Percentiles rank a stretch among this genome's conserved stretches.
These are phyloP conservation scores for Calyptomena viridis DNA, from an alignment of 2,113 vertebrate genomes.

Conservation along the genomic window DNA sequence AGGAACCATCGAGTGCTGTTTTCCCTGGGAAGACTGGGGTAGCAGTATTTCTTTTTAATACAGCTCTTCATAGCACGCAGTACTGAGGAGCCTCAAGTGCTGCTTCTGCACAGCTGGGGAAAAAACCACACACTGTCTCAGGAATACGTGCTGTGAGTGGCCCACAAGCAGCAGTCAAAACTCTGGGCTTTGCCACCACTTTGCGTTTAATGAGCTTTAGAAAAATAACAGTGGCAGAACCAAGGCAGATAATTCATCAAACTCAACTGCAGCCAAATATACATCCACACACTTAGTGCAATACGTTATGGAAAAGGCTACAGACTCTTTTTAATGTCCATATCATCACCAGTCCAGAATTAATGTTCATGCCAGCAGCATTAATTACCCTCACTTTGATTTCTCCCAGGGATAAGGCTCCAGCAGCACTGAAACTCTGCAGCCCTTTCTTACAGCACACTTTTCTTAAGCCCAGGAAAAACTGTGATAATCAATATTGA, in stretches of 20 bases:
- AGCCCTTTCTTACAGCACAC: background rate
- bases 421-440: background rate
- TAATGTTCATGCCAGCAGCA: conserved; percentile 2
- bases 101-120: background rate
- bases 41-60: background rate
- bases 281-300: background rate
- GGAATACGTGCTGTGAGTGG: fast-evolving
- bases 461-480: conserved; percentile 2
- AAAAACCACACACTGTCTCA: background rate
- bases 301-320: background rate
- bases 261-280: background rate
- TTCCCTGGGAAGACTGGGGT: background rate
- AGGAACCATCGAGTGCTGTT: background rate
- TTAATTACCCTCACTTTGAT: conserved; percentile 26
- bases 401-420: background rate
- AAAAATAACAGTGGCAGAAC: background rate
- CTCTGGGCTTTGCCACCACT: background rate
- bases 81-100: background rate
- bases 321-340: background rate
- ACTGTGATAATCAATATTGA: conserved; percentile 41
- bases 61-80: background rate
- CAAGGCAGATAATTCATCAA: background rate
- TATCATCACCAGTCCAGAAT: background rate
- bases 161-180: background rate
- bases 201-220: background rate